Evolutionary conservation across 1,140 invertebrate species (phyloP).

Genomic region (Euura saliciscinereae): DNA sequence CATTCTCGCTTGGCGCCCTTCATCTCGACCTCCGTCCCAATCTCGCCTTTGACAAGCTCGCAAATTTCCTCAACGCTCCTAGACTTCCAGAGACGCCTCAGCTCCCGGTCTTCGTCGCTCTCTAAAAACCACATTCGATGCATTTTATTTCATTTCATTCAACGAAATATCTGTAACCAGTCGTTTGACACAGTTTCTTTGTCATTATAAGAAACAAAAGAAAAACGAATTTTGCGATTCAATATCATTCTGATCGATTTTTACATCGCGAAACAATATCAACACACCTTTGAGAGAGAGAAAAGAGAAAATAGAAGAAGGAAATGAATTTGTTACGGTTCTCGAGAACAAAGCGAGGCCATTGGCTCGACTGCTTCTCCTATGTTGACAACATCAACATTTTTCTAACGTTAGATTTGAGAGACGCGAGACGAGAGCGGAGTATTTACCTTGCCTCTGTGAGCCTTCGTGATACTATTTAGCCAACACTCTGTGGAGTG

Average conservation of each 20-base stretch:
- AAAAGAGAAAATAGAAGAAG: background rate
- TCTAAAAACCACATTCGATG: constrained; percentile 43
- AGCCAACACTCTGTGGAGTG: too few species aligned
- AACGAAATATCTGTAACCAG: too few species aligned
- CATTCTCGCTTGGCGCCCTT: constrained; percentile 53
- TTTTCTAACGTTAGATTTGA: too few species aligned
- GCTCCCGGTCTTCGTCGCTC: constrained; percentile 25
- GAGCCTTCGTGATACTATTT: too few species aligned
- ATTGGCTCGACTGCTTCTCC: too few species aligned
- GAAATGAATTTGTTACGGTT: background rate
- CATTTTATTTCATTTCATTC: constrained; percentile 33
- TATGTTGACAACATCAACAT: too few species aligned
- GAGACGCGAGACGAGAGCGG: too few species aligned
- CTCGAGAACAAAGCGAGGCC: background rate
- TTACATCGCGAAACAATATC: background rate
- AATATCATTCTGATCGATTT: background rate
- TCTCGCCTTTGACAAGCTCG: constrained; percentile 20
- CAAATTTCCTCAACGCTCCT: constrained; percentile 20
- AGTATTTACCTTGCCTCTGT: too few species aligned
- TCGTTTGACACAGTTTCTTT: too few species aligned
- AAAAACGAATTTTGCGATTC: too few species aligned
- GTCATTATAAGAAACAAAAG: too few species aligned
- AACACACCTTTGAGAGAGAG: constrained; percentile 1
- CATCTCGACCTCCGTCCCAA: constrained; percentile 36
- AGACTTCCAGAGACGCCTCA: constrained; percentile 25